Conservation (phyloP, 2,888 invertebrate species). For the Microchrysa polita region DNA sequence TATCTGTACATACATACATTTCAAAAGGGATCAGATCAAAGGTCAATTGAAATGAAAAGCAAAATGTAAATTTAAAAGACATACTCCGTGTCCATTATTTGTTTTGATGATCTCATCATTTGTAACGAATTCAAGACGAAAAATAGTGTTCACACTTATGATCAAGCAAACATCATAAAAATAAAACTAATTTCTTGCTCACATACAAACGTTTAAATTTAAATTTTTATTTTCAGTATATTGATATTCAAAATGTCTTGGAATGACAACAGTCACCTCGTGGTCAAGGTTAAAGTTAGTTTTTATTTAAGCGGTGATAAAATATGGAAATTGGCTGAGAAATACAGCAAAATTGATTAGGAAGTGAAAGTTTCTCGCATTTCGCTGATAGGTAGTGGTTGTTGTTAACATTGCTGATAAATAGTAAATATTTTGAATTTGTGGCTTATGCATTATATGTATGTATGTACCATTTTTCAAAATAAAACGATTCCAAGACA, state of each 20-base stretch:
- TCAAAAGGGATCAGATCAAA: not conserved
- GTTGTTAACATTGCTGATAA: too few species aligned
- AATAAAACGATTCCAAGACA: too few species aligned
- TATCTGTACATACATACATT: too few species aligned
- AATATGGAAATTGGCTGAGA: not conserved
- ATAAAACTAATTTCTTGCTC: not conserved
- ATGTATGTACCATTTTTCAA: too few species aligned
- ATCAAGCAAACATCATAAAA: not conserved
- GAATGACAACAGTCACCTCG: not conserved
- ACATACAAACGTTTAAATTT: not conserved
- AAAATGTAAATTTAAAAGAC: too few species aligned
- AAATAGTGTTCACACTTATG: not conserved
- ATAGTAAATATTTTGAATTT: too few species aligned
- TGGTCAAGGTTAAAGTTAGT: slow-evolving; percentile 21
- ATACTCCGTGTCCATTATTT: too few species aligned
- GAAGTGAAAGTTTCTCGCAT: slow-evolving; percentile 16
- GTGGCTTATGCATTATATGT: too few species aligned
- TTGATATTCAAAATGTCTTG: not conserved
- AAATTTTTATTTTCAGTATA: not conserved
- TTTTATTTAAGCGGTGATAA: not conserved
- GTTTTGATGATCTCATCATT: too few species aligned
- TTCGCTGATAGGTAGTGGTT: too few species aligned
- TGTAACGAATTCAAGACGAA: not conserved
- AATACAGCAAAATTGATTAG: not conserved
- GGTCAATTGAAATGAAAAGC: not conserved